Conservation (phyloP, 2,888 invertebrate species). For the Allacma fusca region DNA sequence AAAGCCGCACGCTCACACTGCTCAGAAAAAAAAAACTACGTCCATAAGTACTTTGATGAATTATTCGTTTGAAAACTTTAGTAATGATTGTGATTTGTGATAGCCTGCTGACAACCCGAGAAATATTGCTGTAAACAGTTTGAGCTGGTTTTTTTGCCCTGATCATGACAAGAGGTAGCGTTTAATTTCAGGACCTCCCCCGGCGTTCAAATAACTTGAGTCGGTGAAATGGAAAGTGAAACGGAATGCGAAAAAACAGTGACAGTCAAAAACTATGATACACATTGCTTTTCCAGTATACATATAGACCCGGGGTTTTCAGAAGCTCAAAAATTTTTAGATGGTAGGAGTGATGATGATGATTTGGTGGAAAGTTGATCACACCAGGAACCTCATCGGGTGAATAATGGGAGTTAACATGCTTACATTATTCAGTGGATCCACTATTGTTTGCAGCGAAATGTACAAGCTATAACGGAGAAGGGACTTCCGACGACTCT, state of each 20-base stretch:
- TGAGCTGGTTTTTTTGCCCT: neutral
- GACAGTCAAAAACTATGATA: neutral
- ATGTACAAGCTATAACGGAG: constrained; percentile 29
- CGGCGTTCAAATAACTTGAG: neutral
- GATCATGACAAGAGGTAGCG: neutral
- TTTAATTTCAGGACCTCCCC: neutral
- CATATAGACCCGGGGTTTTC: too few relatives aligned
- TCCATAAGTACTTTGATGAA: too few relatives aligned
- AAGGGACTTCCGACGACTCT: constrained; percentile 21
- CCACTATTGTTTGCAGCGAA: constrained; percentile 38
- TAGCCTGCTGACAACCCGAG: neutral
- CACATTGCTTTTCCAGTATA: too few relatives aligned
- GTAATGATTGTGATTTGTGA: neutral
- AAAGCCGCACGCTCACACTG: too few relatives aligned
- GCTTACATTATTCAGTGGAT: constrained; percentile 18
- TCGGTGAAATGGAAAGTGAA: constrained; percentile 1
- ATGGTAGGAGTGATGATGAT: constrained; percentile 3
- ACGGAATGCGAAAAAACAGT: neutral
- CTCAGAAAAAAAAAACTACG: too few relatives aligned
- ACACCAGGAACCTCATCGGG: constrained; percentile 34
- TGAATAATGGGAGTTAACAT: constrained; percentile 37
- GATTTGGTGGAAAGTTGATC: constrained; percentile 35
- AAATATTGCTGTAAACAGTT: neutral
- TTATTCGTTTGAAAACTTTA: too few relatives aligned
- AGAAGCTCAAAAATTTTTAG: neutral